phyloP scores from a whole-genome alignment of 1,140 invertebrate genomes.

The Mesaphorura yosii region DNA sequence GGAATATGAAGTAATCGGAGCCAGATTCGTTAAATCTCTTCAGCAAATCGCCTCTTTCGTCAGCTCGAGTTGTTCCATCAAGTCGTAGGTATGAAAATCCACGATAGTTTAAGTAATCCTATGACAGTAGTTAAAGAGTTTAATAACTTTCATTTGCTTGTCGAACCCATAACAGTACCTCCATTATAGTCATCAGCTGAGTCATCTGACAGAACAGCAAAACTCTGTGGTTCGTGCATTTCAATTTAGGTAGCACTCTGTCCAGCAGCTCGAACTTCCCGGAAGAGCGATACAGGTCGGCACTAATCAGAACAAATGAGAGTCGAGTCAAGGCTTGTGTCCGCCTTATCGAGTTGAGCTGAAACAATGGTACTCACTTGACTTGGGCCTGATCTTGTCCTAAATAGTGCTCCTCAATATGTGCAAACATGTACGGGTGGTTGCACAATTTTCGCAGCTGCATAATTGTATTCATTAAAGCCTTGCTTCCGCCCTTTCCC shows the following conservation, averaged over 20 bases:
- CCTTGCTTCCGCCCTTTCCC: slow-evolving; percentile 43
- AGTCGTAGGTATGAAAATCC: slow-evolving; percentile 41
- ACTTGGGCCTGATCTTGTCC: slow-evolving; percentile 9
- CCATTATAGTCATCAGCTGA: slow-evolving; percentile 56
- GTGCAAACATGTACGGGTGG: slow-evolving; percentile 60
- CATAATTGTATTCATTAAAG: slow-evolving; percentile 61
- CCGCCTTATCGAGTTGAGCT: too few species aligned
- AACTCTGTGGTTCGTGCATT: slow-evolving; percentile 46
- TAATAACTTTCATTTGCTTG: too few species aligned
- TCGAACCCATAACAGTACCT: slow-evolving; percentile 55
- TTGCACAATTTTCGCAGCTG: slow-evolving; percentile 61
- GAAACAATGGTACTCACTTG: slow-evolving; percentile 16
- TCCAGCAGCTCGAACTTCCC: slow-evolving; percentile 61
- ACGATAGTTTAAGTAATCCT: slow-evolving; percentile 52
- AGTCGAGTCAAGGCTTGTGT: too few species aligned
- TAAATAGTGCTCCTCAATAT: slow-evolving; percentile 52
- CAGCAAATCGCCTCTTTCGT: slow-evolving; percentile 53
- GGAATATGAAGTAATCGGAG: slow-evolving; percentile 54
- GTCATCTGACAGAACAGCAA: slow-evolving; percentile 68
- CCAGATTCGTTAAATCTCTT: slow-evolving; percentile 48
- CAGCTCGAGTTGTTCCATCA: slow-evolving; percentile 58
- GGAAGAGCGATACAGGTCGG: slow-evolving; percentile 49
- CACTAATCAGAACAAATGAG: slow-evolving; percentile 8
- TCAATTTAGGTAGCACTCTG: slow-evolving; percentile 54
- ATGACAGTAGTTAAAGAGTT: slow-evolving; percentile 56